Conservation (phyloP, 1,140 invertebrate genomes). For the Dendrolimus kikuchii region DNA sequence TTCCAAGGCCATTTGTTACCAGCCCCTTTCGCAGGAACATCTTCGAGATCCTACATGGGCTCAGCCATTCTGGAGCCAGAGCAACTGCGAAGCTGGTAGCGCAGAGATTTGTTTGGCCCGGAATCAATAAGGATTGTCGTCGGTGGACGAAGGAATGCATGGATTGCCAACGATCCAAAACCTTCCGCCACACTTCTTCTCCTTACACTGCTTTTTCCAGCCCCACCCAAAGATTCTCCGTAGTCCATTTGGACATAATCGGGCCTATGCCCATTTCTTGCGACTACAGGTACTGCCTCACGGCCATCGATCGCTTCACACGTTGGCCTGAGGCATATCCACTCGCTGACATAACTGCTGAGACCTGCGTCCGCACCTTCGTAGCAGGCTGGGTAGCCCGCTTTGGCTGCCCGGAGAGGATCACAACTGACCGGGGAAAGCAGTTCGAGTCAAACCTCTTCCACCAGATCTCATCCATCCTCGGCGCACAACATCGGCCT, state of each 20-base stretch:
- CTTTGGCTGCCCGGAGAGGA: slow-evolving; percentile 4
- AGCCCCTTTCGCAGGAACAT: not conserved
- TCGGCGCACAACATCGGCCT: not conserved
- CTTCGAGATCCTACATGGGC: not conserved
- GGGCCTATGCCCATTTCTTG: slow-evolving; percentile 27
- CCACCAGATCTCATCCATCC: not conserved
- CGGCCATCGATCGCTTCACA: not conserved
- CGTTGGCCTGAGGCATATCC: slow-evolving; percentile 3
- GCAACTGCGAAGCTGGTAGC: slow-evolving; percentile 25
- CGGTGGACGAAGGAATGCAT: slow-evolving; percentile 26
- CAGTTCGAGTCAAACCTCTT: slow-evolving; percentile 1
- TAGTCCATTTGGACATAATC: slow-evolving; percentile 36
- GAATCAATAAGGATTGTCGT: slow-evolving; percentile 29
- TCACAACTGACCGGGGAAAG: slow-evolving; percentile 2
- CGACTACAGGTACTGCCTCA: slow-evolving; percentile 10
- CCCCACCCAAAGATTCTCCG: slow-evolving; percentile 7
- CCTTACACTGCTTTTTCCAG: not conserved
- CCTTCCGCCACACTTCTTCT: slow-evolving; percentile 4
- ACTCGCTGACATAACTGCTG: slow-evolving; percentile 2
- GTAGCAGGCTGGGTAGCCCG: slow-evolving; percentile 1
- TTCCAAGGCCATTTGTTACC: not conserved
- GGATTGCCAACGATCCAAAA: slow-evolving; percentile 26
- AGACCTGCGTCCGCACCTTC: not conserved
- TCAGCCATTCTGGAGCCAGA: slow-evolving; percentile 22
- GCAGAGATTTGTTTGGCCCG: slow-evolving; percentile 46